Conservation (phyloP, 2,888 invertebrate genomes). For the Pristionchus exspectatus region DNA sequence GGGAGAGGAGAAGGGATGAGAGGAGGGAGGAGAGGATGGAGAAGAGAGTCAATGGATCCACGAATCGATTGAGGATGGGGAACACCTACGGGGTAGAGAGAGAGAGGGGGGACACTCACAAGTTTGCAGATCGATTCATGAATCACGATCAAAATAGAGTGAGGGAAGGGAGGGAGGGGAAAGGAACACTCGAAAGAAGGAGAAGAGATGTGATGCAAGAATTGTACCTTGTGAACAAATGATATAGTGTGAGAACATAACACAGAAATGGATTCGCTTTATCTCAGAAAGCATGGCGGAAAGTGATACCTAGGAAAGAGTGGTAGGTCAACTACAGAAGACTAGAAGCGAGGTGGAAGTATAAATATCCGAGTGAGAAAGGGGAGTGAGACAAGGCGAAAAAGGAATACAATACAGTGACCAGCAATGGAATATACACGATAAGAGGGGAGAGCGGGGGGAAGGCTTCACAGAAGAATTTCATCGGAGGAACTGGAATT, state of each 20-base stretch:
- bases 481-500: conserved; percentile 57
- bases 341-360: background rate
- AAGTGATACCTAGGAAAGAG: conserved; percentile 20
- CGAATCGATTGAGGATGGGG: conserved; percentile 23
- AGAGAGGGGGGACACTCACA: background rate
- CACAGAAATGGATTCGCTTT: conserved; percentile 42
- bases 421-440: conserved; percentile 20
- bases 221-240: background rate
- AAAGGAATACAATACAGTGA: conserved; percentile 13
- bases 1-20: background rate
- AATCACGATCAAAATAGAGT: conserved; percentile 26
- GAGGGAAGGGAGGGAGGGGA: conserved; percentile 8
- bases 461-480: conserved; percentile 53
- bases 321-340: background rate
- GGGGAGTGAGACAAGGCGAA: background rate
- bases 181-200: background rate
- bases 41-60: background rate
- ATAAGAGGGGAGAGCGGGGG: background rate
- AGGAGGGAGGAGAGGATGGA: conserved; percentile 26
- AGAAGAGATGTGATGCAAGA: conserved; percentile 5
- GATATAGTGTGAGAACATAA: background rate
- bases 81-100: conserved; percentile 4
- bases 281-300: conserved; percentile 13
- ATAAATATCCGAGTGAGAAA: conserved; percentile 27
- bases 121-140: conserved; percentile 28